phyloP scores from a whole-genome alignment of 2,888 invertebrate species.

The Linnaemya vulpina region DNA sequence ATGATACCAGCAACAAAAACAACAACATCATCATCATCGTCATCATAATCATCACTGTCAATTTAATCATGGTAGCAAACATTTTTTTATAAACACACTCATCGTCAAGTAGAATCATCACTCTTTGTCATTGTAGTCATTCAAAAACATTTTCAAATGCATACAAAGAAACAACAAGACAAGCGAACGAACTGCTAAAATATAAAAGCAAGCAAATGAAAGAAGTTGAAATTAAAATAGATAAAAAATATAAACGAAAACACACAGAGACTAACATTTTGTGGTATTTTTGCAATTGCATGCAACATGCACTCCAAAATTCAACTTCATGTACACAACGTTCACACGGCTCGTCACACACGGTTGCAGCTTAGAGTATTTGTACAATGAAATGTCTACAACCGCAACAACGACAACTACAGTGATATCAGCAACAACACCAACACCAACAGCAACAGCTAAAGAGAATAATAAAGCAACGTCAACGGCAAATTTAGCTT shows the following conservation, averaged over 20 bases:
- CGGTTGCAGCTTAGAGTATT: conserved; percentile 78
- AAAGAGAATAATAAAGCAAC: conserved; percentile 35
- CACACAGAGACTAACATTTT: conserved; percentile 62
- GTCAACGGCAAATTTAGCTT: conserved; percentile 10
- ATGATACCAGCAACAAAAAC: conserved; percentile 64
- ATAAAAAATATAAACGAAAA: not conserved
- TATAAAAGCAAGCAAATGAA: conserved; percentile 15
- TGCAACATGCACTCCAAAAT: conserved; percentile 75
- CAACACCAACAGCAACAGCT: conserved; percentile 62
- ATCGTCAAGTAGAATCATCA: conserved; percentile 41
- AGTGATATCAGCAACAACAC: conserved; percentile 17
- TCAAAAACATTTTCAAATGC: conserved; percentile 41
- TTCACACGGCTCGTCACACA: conserved; percentile 78
- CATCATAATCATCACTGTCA: conserved; percentile 38
- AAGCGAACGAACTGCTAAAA: conserved; percentile 27
- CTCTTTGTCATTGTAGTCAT: conserved; percentile 43
- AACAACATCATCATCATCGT: conserved; percentile 53
- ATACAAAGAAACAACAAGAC: conserved; percentile 33
- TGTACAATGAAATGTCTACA: conserved; percentile 81
- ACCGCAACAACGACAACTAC: conserved; percentile 47
- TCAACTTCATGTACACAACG: conserved; percentile 76
- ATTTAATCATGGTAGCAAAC: conserved; percentile 26
- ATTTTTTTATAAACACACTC: conserved; percentile 30
- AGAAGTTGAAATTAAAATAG: conserved; percentile 8
- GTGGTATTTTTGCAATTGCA: conserved; percentile 73